Evolutionary conservation across 1,140 invertebrate species (phyloP).

Genomic region (Conus ventricosus): DNA sequence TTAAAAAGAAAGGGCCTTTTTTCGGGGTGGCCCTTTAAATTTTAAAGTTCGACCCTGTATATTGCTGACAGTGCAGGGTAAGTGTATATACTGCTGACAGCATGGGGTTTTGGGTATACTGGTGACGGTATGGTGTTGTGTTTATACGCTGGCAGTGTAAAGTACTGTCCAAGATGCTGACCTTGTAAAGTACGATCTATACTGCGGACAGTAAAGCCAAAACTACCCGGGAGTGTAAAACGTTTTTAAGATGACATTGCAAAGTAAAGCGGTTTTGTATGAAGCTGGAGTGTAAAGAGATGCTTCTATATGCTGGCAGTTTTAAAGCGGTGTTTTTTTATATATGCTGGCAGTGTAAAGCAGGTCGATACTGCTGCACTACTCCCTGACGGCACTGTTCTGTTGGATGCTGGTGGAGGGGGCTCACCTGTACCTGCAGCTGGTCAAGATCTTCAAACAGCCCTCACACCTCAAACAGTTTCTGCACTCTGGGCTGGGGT

Average conservation of each 20-base stretch:
- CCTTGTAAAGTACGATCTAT: neutral
- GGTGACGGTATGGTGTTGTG: too few relatives aligned
- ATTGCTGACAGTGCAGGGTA: too few relatives aligned
- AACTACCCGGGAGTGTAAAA: neutral
- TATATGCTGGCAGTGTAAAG: slow-evolving; percentile 67
- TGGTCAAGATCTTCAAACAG: slow-evolving; percentile 93
- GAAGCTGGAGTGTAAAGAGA: neutral
- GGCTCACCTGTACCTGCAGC: slow-evolving; percentile 90
- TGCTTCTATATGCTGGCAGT: too few relatives aligned
- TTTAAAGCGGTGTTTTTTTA: too few relatives aligned
- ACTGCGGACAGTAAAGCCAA: neutral
- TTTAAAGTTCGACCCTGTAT: too few relatives aligned
- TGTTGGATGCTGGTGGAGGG: slow-evolving; percentile 77
- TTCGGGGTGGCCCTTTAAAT: too few relatives aligned
- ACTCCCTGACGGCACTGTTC: slow-evolving; percentile 74
- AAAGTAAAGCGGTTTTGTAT: neutral
- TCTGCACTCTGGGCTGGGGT: slow-evolving; percentile 77
- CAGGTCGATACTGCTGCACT: slow-evolving; percentile 73
- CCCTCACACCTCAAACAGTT: slow-evolving; percentile 81
- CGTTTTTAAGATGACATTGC: neutral
- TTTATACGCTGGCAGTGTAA: too few relatives aligned
- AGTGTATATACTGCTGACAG: too few relatives aligned
- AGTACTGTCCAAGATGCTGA: too few relatives aligned
- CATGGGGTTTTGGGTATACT: too few relatives aligned
- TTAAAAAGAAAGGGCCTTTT: too few relatives aligned